These are phyloP conservation scores for Chrysomela aeneicollis DNA, from an alignment of 2,888 invertebrate species.

Conservation along the genomic window DNA sequence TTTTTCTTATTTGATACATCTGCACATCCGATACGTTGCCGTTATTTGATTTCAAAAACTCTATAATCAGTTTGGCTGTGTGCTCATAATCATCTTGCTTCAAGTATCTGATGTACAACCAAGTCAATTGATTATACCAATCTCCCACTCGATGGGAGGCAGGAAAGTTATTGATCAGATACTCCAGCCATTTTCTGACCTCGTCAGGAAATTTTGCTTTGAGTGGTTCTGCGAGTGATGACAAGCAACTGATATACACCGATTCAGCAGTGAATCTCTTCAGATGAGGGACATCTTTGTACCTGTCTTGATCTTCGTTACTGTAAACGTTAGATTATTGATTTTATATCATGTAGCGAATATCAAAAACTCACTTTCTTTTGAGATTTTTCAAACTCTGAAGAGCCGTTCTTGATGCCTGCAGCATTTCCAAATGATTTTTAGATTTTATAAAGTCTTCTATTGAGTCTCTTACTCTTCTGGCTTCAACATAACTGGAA, in stretches of 20 bases:
- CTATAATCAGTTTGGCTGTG: constrained; percentile 63
- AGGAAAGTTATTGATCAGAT: constrained; percentile 44
- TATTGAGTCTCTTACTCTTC: constrained; percentile 16
- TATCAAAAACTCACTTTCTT: constrained; percentile 1
- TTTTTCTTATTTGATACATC: constrained; percentile 41
- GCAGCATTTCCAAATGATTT: constrained; percentile 7
- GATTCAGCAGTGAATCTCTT: constrained; percentile 49
- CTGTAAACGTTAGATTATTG: constrained; percentile 8
- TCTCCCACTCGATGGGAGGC: constrained; percentile 41
- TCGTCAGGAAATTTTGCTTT: constrained; percentile 41
- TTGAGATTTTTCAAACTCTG: background rate
- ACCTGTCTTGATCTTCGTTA: constrained; percentile 22
- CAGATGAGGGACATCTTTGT: constrained; percentile 41
- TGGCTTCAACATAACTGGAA: constrained; percentile 29
- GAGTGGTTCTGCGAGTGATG: constrained; percentile 35
- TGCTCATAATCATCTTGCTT: constrained; percentile 45
- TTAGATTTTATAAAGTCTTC: constrained; percentile 5
- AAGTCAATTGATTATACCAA: constrained; percentile 49
- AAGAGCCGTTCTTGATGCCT: background rate
- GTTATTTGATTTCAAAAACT: constrained; percentile 56
- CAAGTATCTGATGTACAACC: constrained; percentile 39
- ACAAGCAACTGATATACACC: constrained; percentile 40
- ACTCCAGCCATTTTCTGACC: constrained; percentile 48
- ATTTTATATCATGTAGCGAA: background rate
- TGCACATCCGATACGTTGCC: constrained; percentile 43